Percentiles rank a stretch among this genome's conserved stretches.
Conservation (phyloP, 2,888 invertebrate species). For the Lysandra coridon region DNA sequence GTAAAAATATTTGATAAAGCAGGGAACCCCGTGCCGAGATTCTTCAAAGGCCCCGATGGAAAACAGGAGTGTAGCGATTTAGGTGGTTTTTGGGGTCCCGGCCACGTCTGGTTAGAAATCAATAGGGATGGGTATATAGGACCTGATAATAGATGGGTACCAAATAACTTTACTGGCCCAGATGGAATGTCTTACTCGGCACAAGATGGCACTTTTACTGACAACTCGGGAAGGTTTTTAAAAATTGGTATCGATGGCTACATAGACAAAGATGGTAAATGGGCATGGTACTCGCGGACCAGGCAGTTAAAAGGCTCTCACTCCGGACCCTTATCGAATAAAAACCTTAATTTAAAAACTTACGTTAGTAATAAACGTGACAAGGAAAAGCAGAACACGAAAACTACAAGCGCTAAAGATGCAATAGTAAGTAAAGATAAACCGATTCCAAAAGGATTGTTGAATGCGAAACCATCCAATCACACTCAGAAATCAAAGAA, state of each 20-base stretch:
- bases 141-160: slow-evolving; percentile 69
- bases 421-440: slow-evolving; percentile 41
- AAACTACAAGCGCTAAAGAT: slow-evolving; percentile 39
- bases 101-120: slow-evolving; percentile 64
- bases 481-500: slow-evolving; percentile 44
- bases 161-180: slow-evolving; percentile 67
- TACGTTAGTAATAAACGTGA: slow-evolving; percentile 17
- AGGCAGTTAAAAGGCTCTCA: slow-evolving; percentile 40
- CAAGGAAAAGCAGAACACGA: slow-evolving; percentile 43
- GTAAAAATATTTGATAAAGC: slow-evolving; percentile 66
- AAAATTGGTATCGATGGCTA: slow-evolving; percentile 71
- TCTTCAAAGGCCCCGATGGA: slow-evolving; percentile 69
- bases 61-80: slow-evolving; percentile 70
- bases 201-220: slow-evolving; percentile 66
- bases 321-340: slow-evolving; percentile 46
- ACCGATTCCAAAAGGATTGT: slow-evolving; percentile 26
- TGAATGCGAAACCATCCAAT: background rate
- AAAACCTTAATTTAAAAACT: slow-evolving; percentile 37
- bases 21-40: slow-evolving; percentile 68
- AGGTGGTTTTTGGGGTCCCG: slow-evolving; percentile 69
- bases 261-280: slow-evolving; percentile 66
- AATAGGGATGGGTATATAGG: slow-evolving; percentile 73
- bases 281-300: slow-evolving; percentile 61
- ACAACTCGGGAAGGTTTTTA: slow-evolving; percentile 50
- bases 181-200: slow-evolving; percentile 68